Conservation (phyloP, 2,797 vertebrate species). For the Acrocephalus scirpaceus region DNA sequence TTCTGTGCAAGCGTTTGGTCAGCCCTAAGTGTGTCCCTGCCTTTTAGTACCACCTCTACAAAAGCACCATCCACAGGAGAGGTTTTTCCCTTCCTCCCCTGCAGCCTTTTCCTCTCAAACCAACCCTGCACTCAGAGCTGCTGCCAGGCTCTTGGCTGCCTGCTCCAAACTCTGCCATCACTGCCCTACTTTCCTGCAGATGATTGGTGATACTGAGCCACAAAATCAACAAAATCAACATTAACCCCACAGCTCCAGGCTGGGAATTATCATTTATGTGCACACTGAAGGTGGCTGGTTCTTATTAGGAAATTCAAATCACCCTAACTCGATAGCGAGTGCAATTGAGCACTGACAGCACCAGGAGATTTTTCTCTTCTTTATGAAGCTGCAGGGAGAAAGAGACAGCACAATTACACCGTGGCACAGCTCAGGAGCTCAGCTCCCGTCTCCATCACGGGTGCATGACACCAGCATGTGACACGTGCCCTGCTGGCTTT, state of each 20-base stretch:
- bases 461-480: fast-evolving
- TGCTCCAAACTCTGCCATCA: neutral
- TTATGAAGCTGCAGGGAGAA: neutral
- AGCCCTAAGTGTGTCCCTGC: neutral
- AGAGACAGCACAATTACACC: neutral
- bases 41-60: neutral
- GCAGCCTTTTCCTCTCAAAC: neutral
- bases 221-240: neutral
- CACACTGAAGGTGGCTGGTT: neutral
- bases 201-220: neutral
- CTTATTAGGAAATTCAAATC: neutral
- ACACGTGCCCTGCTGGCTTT: neutral
- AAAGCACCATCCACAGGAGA: neutral
- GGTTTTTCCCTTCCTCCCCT: neutral
- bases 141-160: neutral
- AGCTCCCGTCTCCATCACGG: neutral
- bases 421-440: neutral
- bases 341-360: neutral
- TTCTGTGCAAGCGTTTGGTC: neutral
- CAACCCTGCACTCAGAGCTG: neutral
- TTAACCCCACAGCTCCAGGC: neutral
- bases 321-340: neutral
- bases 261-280: neutral
- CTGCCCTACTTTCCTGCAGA: neutral
- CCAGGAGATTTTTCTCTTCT: neutral